Base-by-base conservation (phyloP, 2,888 invertebrate genomes). In the Mimachlamys varia region DNA sequence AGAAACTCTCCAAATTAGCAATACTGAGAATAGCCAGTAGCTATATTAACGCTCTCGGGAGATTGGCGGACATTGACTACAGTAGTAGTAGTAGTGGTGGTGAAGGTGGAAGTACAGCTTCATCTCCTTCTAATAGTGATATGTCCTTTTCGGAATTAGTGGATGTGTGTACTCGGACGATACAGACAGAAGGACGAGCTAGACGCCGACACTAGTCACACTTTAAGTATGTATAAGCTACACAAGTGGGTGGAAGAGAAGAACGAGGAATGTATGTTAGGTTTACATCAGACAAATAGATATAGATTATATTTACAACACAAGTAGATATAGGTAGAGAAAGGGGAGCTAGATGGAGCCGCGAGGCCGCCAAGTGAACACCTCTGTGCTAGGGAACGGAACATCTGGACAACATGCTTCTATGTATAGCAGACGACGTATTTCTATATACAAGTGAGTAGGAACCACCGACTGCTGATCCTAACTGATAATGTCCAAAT, bases 11-110 rank as follows among this genome's bases (percentile, higher is more conserved):
- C 0, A 99, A 99, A 96, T 97, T 99, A 89, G 99, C 99, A 0
- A 99, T 99, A 27, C 97, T 99, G 92, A 97, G 99, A 97, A 98
- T 99, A 96, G 99, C 99, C 2, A 98, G 99, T 96, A 98, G 98
- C 92, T 99, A 99, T 97, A 99, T 99, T 92, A 97, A 98, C 96
- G 98, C 99, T 0, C 97, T 99, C 92, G 98, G 98, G 89, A 97
- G 98, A 93, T 97, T 98, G 95, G 98, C 98, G 5, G 98, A 98
- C 13, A 97, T 97, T 93, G 98, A 98, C 95, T 97, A 98, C 93
- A 97, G 97, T 93, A 97, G 97, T 0, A 98, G 97, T 92, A 95
- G 97, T 93, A 97, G 97, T 90, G 97, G 92, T 62, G 89, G 89
- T 58, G 76, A 97, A 92, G 95, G 97, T 93, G 97, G 97, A 90